Percentiles rank a stretch among this genome's conserved stretches.
These are phyloP conservation scores for Chaetogeoica ovagalla DNA, from an alignment of 2,888 invertebrate genomes.

Conservation along the genomic window DNA sequence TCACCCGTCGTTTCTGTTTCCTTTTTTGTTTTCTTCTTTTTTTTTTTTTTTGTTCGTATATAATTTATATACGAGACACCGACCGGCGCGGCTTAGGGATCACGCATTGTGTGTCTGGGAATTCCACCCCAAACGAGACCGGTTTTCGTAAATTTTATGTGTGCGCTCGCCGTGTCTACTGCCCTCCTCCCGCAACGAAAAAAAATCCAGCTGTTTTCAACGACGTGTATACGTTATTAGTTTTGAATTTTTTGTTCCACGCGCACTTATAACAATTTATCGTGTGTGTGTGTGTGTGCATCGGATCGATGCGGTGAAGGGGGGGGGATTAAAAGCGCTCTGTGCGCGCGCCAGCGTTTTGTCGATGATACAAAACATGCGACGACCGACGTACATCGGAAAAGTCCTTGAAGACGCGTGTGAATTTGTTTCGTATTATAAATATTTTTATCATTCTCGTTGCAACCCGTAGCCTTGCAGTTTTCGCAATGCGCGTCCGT, in stretches of 20 bases:
- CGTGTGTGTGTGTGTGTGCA: background rate
- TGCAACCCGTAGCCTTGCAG: constrained; percentile 47
- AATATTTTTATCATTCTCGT: constrained; percentile 16
- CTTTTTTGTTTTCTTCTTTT: too few species aligned
- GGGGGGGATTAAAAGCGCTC: background rate
- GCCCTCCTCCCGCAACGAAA: background rate
- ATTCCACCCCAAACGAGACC: constrained; percentile 43
- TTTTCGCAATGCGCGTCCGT: constrained; percentile 45
- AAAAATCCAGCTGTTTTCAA: constrained; percentile 36
- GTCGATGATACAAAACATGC: too few species aligned
- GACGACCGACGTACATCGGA: background rate
- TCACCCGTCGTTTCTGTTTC: too few species aligned
- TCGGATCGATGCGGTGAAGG: background rate
- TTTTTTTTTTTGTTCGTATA: background rate
- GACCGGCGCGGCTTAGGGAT: background rate
- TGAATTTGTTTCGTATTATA: background rate
- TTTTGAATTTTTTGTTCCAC: too few species aligned
- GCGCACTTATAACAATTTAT: background rate
- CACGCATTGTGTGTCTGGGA: constrained; percentile 42
- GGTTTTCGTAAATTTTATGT: constrained; percentile 12
- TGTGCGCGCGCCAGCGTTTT: too few species aligned
- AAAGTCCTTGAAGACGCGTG: constrained; percentile 45
- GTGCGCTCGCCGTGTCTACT: background rate
- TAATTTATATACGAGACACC: too few species aligned
- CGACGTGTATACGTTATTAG: background rate